These are phyloP conservation scores for Pygocentrus nattereri DNA, from an alignment of 2,797 vertebrate genomes.

Conservation along the genomic window DNA sequence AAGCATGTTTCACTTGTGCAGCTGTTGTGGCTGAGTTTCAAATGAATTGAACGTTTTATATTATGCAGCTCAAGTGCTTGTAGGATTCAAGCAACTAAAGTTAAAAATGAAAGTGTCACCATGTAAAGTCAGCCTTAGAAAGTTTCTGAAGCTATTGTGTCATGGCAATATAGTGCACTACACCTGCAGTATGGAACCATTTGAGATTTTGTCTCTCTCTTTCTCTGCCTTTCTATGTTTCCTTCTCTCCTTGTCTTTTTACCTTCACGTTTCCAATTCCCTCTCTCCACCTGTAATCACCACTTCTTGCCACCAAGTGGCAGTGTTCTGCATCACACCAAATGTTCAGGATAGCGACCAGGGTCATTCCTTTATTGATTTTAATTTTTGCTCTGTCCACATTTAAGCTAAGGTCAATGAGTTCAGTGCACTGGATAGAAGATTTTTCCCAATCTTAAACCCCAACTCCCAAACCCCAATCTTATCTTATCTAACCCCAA, in stretches of 20 bases:
- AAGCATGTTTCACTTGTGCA: no score
- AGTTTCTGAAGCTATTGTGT: no score
- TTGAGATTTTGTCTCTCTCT: not conserved
- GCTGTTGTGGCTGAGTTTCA: no score
- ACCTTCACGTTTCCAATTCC: not conserved
- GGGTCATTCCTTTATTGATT: not conserved
- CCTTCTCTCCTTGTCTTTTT: not conserved
- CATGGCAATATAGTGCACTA: not conserved
- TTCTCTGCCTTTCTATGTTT: not conserved
- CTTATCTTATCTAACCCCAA: not conserved
- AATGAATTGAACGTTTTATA: no score
- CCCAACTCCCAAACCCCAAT: no score
- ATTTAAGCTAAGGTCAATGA: not conserved
- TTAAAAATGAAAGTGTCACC: no score
- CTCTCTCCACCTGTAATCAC: not conserved
- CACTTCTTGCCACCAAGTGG: slow-evolving; percentile 15
- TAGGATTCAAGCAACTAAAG: no score
- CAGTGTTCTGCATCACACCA: not conserved
- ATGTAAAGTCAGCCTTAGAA: no score
- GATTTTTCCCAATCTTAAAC: not conserved
- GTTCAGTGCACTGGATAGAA: no score
- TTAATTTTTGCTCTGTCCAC: not conserved
- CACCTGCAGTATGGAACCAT: not conserved
- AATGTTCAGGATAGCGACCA: not conserved
- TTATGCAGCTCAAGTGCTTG: no score